Evolutionary conservation across 1,140 invertebrate species (phyloP).

Genomic region (Hestina assimilis): DNA sequence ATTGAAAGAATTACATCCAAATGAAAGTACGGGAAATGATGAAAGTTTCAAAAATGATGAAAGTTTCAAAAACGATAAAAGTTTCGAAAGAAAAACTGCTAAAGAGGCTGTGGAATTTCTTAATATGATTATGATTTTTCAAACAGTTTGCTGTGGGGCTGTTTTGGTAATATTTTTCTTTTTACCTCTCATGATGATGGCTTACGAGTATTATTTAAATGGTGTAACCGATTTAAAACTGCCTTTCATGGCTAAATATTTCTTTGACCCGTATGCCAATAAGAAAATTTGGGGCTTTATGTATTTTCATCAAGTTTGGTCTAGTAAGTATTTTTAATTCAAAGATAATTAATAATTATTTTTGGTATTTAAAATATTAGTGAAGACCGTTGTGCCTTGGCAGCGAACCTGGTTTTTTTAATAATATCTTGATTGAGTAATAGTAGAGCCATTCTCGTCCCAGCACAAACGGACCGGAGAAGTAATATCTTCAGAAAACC

Average conservation of each 20-base stretch:
- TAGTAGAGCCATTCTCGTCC: too few species aligned
- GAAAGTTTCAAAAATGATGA: too few species aligned
- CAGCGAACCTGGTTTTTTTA: too few species aligned
- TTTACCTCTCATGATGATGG: slow-evolving; percentile 32
- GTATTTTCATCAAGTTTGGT: slow-evolving; percentile 50
- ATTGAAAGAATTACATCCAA: slow-evolving; percentile 33
- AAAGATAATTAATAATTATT: not conserved
- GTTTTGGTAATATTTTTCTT: slow-evolving; percentile 21
- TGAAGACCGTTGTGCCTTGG: too few species aligned
- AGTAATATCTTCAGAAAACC: too few species aligned
- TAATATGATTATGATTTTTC: slow-evolving; percentile 15
- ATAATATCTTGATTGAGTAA: too few species aligned
- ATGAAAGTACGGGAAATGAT: not conserved
- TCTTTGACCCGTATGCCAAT: slow-evolving; percentile 35
- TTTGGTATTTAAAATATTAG: not conserved
- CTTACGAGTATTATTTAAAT: slow-evolving; percentile 31
- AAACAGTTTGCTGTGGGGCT: slow-evolving; percentile 1
- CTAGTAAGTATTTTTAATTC: slow-evolving; percentile 38
- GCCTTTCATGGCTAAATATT: slow-evolving; percentile 43
- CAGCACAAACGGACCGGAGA: too few species aligned
- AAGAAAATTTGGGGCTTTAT: slow-evolving; percentile 33
- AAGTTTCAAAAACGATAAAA: not conserved
- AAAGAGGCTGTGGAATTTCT: slow-evolving; percentile 23
- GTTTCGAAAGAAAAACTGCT: slow-evolving; percentile 11
- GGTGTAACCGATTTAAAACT: slow-evolving; percentile 27